These are phyloP conservation scores for Rhinolophus ferrumequinum DNA, from an alignment of 2,113 vertebrate species.

Conservation along the genomic window DNA sequence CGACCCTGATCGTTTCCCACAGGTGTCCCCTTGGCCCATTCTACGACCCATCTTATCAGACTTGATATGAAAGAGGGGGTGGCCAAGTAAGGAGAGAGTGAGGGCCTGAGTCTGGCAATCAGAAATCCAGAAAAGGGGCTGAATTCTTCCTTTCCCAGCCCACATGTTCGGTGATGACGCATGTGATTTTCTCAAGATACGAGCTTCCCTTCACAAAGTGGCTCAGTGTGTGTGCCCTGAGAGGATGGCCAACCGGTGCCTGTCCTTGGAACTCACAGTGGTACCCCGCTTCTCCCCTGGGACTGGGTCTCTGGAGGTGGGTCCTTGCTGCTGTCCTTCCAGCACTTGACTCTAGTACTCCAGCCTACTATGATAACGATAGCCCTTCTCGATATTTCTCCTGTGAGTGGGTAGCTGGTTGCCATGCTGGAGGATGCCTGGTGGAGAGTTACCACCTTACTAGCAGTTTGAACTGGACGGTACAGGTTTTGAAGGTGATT, in stretches of 20 bases:
- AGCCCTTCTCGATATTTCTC: neutral
- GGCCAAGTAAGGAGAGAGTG: neutral
- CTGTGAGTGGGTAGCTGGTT: neutral
- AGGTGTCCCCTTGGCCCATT: neutral
- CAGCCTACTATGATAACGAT: accelerated
- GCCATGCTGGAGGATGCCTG: neutral
- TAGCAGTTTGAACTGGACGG: neutral
- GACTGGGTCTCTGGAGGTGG: neutral
- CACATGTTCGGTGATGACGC: neutral
- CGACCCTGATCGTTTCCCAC: neutral
- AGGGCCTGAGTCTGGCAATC: neutral
- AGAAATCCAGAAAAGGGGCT: neutral
- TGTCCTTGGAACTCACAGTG: neutral
- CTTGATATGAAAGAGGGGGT: no score
- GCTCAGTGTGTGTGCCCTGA: neutral
- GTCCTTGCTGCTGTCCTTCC: neutral
- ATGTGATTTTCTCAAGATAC: neutral
- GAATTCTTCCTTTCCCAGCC: neutral
- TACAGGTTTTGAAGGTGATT: neutral
- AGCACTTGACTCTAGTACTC: accelerated
- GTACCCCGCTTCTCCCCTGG: no score
- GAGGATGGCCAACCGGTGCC: neutral
- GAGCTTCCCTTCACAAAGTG: neutral
- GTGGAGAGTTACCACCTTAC: neutral
- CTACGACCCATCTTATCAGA: neutral